Evolutionary conservation across 2,113 vertebrate species (phyloP), one percentile per base, ranked within the genome.

Genomic region (Cryptomyrus ogoouensis): DNA sequence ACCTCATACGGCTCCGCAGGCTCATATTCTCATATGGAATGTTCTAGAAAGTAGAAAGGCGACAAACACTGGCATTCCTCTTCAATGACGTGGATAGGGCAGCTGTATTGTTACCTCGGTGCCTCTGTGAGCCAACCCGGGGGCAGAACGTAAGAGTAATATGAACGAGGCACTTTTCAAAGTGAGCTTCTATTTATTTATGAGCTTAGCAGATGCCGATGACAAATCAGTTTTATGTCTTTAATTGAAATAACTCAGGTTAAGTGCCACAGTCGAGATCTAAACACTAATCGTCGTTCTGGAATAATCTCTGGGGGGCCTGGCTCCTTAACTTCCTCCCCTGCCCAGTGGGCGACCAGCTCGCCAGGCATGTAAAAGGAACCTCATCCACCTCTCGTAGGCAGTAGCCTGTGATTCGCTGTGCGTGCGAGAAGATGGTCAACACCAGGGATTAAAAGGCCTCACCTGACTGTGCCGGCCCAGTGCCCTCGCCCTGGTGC

Each of bases 401-500:
- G 74, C 74, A 39, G 74, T 1, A 17, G 74, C 7, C 35, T 42
- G 31, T 80, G 74, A 80, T 80, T 80, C 35, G 74, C 74, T 39
- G 74, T 80, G 74, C 74, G 74, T 80, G 74, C 74, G 74, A 80
- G 74, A 80, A 42, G 74, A 80, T 80, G 74, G 74, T 80, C 74
- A 80, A 80, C 74, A 35, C 35, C 35, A 42, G 74, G 35, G 74
- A 80, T 80, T 80, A 80, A 42, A 70, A 80, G 74, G 74, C 74
- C 74, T 80, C 74, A 80, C 74, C 74, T 80, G 74, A 80, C 35
- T 19, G 83, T 2, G 27, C 50, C 85, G 27, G 39, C 83, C 39
- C 44, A 19, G 83, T 47, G 49, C 27, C 85, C 49, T 87, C 24
- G 50, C 85, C 50, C 49, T 87, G 47, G 12, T 8, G 49, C 85